Conservation (phyloP, 2,888 invertebrate species). For the Pollenia angustigena region DNA sequence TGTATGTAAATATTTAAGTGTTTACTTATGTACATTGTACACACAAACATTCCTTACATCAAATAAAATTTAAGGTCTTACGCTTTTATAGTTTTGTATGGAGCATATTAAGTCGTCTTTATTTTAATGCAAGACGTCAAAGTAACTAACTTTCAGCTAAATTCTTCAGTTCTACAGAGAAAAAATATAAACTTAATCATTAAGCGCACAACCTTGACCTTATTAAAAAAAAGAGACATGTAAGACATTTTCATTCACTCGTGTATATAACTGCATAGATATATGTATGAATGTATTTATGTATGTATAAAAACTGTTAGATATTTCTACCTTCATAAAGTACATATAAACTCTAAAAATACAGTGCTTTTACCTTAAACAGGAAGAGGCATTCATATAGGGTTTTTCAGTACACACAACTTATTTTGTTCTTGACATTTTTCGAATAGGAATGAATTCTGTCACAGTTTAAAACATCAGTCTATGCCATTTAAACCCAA, state of each 20-base stretch:
- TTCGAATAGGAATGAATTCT: too few species aligned
- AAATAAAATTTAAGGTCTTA: conserved; percentile 30
- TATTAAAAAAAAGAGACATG: conserved; percentile 55
- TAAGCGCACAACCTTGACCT: conserved; percentile 64
- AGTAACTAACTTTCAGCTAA: conserved; percentile 44
- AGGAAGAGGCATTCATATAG: not conserved
- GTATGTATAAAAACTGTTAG: not conserved
- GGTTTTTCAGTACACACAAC: too few species aligned
- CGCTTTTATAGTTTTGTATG: not conserved
- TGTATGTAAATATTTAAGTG: not conserved
- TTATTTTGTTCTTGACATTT: too few species aligned
- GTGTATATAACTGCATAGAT: not conserved
- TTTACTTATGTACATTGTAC: conserved; percentile 9
- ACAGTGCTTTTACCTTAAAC: conserved; percentile 42
- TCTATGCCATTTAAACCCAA: too few species aligned
- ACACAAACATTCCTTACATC: not conserved
- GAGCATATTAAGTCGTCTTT: conserved; percentile 48
- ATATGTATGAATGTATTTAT: not conserved
- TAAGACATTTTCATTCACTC: conserved; percentile 21
- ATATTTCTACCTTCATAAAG: conserved; percentile 1
- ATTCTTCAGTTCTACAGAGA: conserved; percentile 1
- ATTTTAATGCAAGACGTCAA: conserved; percentile 7
- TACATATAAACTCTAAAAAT: conserved; percentile 45
- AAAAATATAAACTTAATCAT: conserved; percentile 1
- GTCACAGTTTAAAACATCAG: too few species aligned